Percentiles rank a stretch among this genome's conserved stretches.
phyloP scores from a whole-genome alignment of 2,113 vertebrate species.

The Lepisosteus oculatus region DNA sequence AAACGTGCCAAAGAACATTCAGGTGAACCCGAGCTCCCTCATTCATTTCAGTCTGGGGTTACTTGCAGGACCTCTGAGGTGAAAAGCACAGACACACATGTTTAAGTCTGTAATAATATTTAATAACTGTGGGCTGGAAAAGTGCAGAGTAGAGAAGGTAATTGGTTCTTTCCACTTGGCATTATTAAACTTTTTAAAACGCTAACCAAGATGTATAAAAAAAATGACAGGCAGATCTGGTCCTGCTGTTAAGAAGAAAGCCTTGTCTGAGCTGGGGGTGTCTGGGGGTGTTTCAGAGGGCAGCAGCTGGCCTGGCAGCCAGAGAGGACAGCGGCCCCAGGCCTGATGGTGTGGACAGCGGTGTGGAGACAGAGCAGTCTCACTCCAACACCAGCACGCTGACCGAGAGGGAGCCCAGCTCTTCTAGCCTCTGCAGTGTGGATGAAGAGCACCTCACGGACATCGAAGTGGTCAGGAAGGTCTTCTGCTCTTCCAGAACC shows the following conservation, averaged over 20 bases:
- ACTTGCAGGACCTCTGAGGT: too few relatives aligned
- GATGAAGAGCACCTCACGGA: slow-evolving; percentile 96
- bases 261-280: not conserved
- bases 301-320: slow-evolving; percentile 88
- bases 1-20: slow-evolving; percentile 96
- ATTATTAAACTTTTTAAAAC: too few relatives aligned
- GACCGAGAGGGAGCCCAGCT: slow-evolving; percentile 95
- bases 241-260: too few relatives aligned
- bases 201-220: too few relatives aligned
- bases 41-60: too few relatives aligned
- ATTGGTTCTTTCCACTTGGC: too few relatives aligned
- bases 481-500: slow-evolving; percentile 89
- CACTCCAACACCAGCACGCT: slow-evolving; percentile 97
- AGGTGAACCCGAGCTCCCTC: slow-evolving; percentile 62
- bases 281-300: slow-evolving; percentile 70
- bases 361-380: slow-evolving; percentile 83
- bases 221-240: too few relatives aligned
- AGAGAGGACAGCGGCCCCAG: slow-evolving; percentile 73
- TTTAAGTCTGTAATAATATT: too few relatives aligned
- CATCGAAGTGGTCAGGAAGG: slow-evolving; percentile 93
- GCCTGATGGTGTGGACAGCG: slow-evolving; percentile 66
- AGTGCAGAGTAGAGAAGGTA: too few relatives aligned
- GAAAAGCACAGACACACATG: too few relatives aligned
- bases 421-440: slow-evolving; percentile 96
- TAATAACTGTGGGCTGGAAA: too few relatives aligned